Percentiles rank a stretch among this genome's conserved stretches.
Conservation (phyloP, 2,797 vertebrate species). For the Carcharodon carcharias region DNA sequence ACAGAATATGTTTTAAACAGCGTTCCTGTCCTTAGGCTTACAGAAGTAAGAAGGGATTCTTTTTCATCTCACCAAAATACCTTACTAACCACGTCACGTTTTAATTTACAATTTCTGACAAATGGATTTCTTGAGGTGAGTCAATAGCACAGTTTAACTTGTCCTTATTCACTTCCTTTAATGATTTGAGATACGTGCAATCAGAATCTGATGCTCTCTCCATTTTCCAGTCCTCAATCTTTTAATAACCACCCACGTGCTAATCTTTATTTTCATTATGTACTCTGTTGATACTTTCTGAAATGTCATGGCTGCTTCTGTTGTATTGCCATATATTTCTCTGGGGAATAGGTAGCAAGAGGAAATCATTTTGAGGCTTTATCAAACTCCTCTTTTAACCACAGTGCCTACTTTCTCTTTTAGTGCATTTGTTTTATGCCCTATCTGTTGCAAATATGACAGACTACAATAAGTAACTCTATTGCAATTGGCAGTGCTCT, state of each 20-base stretch:
- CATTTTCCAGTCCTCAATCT: background rate
- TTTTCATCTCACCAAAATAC: background rate
- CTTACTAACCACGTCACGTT: background rate
- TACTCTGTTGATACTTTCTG: background rate
- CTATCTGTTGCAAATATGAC: background rate
- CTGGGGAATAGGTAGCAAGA: background rate
- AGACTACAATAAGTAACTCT: background rate
- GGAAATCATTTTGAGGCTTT: background rate
- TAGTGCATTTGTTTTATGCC: background rate
- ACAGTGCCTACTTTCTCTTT: background rate
- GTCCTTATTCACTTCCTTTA: background rate
- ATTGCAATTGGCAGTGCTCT: background rate
- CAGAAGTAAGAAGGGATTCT: background rate
- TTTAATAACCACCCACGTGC: background rate
- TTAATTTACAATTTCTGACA: background rate
- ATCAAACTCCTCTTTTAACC: background rate
- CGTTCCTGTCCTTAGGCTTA: background rate
- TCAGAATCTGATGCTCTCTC: background rate
- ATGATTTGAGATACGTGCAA: background rate
- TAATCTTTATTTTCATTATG: background rate
- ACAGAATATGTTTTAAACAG: no score
- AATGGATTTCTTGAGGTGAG: background rate
- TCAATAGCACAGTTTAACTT: background rate
- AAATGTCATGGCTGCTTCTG: background rate
- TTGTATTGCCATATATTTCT: slow-evolving; percentile 1